phyloP scores from a whole-genome alignment of 2,113 vertebrate genomes.

The Propithecus coquereli region DNA sequence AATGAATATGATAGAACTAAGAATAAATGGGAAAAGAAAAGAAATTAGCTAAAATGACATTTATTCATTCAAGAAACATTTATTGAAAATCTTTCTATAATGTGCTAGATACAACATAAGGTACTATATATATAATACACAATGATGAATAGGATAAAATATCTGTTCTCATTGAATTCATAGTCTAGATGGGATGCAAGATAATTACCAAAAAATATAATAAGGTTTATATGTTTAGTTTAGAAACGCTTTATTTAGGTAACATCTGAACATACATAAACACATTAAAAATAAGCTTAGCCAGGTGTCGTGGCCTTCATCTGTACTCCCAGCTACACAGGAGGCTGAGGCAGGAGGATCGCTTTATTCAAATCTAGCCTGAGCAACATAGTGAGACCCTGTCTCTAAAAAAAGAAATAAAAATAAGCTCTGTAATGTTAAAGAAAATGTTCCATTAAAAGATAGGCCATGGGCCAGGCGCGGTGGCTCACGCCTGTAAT shows the following conservation, averaged over 20 bases:
- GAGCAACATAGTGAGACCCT: background rate
- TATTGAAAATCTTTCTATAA: background rate
- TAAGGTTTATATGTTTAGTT: background rate
- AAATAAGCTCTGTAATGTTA: background rate
- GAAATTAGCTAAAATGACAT: background rate
- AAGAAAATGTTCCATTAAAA: background rate
- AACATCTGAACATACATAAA: background rate
- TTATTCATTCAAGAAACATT: background rate
- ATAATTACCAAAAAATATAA: background rate
- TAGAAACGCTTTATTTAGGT: background rate
- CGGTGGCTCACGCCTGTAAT: no score
- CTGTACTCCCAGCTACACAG: background rate
- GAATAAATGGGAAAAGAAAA: background rate
- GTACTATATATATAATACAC: background rate
- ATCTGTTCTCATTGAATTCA: background rate
- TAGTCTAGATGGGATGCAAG: background rate
- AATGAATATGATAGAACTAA: background rate
- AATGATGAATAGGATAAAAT: background rate
- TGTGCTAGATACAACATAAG: background rate
- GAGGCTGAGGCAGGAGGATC: background rate
- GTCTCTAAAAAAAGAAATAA: background rate
- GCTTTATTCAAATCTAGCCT: background rate
- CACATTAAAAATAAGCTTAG: background rate
- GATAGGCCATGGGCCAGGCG: no score
- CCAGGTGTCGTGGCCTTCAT: background rate